Evolutionary conservation across 2,888 invertebrate species (phyloP), one percentile per base, ranked within the genome.

Genomic region (Conus canariensis): DNA sequence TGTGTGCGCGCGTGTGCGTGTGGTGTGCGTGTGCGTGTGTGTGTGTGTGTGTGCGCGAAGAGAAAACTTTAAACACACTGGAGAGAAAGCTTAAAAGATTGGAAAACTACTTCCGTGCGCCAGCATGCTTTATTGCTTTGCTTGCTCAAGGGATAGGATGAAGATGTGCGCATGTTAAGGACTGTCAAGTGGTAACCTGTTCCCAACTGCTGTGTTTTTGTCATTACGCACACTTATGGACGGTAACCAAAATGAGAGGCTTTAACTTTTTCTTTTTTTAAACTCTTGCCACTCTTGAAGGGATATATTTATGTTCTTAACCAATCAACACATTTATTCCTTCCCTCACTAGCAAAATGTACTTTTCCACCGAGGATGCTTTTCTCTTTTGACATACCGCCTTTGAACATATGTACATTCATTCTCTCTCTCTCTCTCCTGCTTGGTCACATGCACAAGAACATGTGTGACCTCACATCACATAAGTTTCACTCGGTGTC

Each of bases 191-290:
- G 14, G 19, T 58, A n/a, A 8, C 12, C 12, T 58, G 82, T 82
- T 22, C 10, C 7, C 60, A 83, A 67, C 88, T 83, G 82, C 67
- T 82, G 82, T 88, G 83, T 80, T 80, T 19, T 64, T 64, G 80
- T 80, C 88, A 64, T 59, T n/a, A 88, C 88, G 83, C 83, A 67
- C 83, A 88, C 67, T 45, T 59, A 10, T 58, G 60, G 30, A 87
- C 30, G 22, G 87, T 70, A 45, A 64, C 59, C 59, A 25, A 14
- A 85, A 60, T 58, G 58, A 58, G 58, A 56, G 58, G 58, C 22
- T 58, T 83, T 85, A 30, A 85, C 60, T 12, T 9, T 85, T 58
- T 83, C n/a, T 45, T 45, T 83, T 85, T 22, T 22, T 64, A 25
- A 12, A 60, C 10, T 85, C 30, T n/a, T 64, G 25, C 12, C 85